Evolutionary conservation across 2,888 invertebrate genomes (phyloP), one percentile per base, ranked within the genome.

Genomic region (Xylocampa areola): DNA sequence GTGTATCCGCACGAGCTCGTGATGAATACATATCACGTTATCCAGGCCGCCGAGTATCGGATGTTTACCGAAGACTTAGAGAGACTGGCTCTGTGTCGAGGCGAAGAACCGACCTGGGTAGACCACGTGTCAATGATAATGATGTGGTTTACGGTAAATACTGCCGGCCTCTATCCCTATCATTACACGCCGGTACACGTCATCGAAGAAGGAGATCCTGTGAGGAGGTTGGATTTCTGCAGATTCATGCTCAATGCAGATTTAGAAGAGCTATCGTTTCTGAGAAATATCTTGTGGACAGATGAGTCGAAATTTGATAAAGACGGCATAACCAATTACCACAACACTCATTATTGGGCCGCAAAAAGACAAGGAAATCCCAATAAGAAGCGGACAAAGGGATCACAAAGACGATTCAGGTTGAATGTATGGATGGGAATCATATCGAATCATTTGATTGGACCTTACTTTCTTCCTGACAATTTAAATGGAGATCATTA

Each of bases 351-450:
- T 57, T 71, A 70, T 37, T 74, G 74, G 75, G 68, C 65, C 8
- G 51, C 65, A 2, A 73, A 76, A 67, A 49, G 16, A 54, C 17
- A n/a, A 30, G 4, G 48, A 39, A 75, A 77, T 59, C 73, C 76
- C 13, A 71, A 73, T 51, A 68, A 68, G 52, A 79, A 79, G 27
- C 47, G 69, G 35, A 14, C 37, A 41, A 72, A 66, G 44, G 69
- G 75, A 17, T 74, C 72, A 16, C 79, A 77, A 64, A 17, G 70
- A 53, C 17, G 70, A 41, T 77, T 79, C 32, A 59, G 51, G 8
- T 7, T 76, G n/a, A 75, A 78, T 57, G 75, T 77, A 21, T 76
- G 73, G 68, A 73, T 71, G 70, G 77, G 75, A 5, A 72, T 76
- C 3, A 75, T 77, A 4, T 45, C 48, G 0, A 66, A 76, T 11